These are phyloP conservation scores for Conger conger DNA, from an alignment of 2,113 vertebrate genomes.

Conservation along the genomic window DNA sequence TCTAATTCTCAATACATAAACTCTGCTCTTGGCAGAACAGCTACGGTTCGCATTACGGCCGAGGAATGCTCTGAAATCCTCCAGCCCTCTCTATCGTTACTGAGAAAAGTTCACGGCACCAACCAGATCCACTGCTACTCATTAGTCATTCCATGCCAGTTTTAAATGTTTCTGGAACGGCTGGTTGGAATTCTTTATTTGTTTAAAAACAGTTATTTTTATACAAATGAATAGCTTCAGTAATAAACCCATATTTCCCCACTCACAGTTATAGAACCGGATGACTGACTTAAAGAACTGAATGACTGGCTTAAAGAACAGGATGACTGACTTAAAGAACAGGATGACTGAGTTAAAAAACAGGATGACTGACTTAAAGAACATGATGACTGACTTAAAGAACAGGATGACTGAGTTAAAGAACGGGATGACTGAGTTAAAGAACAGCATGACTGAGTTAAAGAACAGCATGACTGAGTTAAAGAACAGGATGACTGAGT, in stretches of 20 bases:
- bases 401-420: constrained; percentile 17
- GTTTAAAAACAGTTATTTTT: background rate
- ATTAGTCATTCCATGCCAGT: background rate
- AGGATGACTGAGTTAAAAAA: constrained; percentile 18
- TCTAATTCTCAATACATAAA: background rate
- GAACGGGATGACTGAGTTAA: no score
- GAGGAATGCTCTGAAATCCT: background rate
- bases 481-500: background rate
- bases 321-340: background rate
- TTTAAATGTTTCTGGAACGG: constrained; percentile 1
- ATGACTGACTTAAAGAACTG: background rate
- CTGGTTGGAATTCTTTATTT: background rate
- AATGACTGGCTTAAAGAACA: constrained; percentile 10
- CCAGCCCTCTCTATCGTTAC: background rate
- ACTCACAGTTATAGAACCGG: no score
- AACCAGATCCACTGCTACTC: background rate
- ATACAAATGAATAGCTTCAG: no score
- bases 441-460: no score
- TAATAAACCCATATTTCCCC: no score
- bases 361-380: no score
- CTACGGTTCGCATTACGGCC: background rate
- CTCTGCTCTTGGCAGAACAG: background rate
- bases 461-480: constrained; percentile 5
- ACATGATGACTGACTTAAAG: no score
- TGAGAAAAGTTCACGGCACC: background rate